phyloP scores from a whole-genome alignment of 2,797 vertebrate genomes.

The Xyrichtys novacula region DNA sequence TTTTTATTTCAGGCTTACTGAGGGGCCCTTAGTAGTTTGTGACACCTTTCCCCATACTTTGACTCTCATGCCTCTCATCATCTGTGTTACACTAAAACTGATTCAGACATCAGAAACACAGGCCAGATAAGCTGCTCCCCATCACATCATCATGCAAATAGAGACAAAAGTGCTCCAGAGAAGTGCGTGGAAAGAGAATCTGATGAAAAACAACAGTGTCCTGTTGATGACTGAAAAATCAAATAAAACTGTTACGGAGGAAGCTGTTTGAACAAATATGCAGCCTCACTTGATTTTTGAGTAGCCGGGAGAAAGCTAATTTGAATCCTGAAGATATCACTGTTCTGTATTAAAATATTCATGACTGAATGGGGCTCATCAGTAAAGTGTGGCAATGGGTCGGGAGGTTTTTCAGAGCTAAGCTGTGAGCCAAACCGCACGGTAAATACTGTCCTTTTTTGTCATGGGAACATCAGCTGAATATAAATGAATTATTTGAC shows the following conservation, averaged over 20 bases:
- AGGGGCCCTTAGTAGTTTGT: too few species aligned
- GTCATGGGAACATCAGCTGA: constrained; percentile 19
- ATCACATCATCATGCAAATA: constrained; percentile 43
- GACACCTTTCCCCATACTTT: neutral
- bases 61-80: too few species aligned
- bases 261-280: constrained; percentile 16
- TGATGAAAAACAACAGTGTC: constrained; percentile 11
- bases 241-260: constrained; percentile 5
- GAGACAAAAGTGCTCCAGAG: constrained; percentile 2
- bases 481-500: too few species aligned
- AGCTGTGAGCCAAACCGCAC: constrained; percentile 41
- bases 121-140: neutral
- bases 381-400: constrained; percentile 50
- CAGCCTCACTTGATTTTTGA: constrained; percentile 16
- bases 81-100: neutral
- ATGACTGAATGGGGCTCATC: constrained; percentile 67
- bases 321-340: constrained; percentile 57
- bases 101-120: constrained; percentile 2
- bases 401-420: constrained; percentile 44
- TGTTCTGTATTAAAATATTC: constrained; percentile 70
- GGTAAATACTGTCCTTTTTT: constrained; percentile 33
- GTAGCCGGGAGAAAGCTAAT: constrained; percentile 42
- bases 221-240: constrained; percentile 15
- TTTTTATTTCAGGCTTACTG: too few species aligned
- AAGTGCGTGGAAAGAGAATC: constrained; percentile 16